A percentile compares a stretch with the other conserved stretches of the same genome.
Evolutionary conservation across 1,140 invertebrate genomes (phyloP).

Genomic region (Drosophila sproati): DNA sequence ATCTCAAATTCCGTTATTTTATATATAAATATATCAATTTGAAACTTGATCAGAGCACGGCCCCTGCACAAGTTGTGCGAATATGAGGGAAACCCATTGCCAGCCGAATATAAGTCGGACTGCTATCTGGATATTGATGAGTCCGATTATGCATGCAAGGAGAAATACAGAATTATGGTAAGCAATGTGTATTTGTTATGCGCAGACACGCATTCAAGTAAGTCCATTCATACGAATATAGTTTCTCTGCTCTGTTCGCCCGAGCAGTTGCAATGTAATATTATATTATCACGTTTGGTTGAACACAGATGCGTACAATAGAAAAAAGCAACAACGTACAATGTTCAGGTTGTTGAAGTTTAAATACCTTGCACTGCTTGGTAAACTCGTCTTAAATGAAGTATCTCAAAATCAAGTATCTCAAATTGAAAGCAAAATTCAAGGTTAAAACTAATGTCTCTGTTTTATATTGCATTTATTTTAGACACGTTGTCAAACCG

Average conservation of each 20-base stretch:
- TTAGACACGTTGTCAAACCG: too few relatives aligned
- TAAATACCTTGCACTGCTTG: neutral
- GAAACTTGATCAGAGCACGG: conserved; percentile 85
- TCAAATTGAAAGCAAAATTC: too few relatives aligned
- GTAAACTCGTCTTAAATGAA: neutral
- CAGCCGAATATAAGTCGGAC: conserved; percentile 91
- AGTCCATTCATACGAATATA: neutral
- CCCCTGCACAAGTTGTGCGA: conserved; percentile 91
- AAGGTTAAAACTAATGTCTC: too few relatives aligned
- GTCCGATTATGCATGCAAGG: conserved; percentile 92
- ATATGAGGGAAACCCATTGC: conserved; percentile 89
- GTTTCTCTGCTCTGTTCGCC: conserved; percentile 8
- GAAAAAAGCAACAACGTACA: neutral
- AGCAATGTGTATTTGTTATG: conserved; percentile 50
- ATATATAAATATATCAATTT: neutral
- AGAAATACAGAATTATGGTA: conserved; percentile 93
- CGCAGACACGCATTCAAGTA: too few relatives aligned
- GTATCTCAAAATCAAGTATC: neutral
- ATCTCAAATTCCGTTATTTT: neutral
- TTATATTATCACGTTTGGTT: neutral
- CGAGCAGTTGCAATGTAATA: neutral
- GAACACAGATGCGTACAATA: neutral
- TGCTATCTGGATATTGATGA: conserved; percentile 94
- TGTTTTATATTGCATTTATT: too few relatives aligned
- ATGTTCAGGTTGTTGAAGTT: neutral